Evolutionary conservation across 2,113 vertebrate genomes (phyloP), one percentile per base, ranked within the genome.

Genomic region (Probosciger aterrimus): DNA sequence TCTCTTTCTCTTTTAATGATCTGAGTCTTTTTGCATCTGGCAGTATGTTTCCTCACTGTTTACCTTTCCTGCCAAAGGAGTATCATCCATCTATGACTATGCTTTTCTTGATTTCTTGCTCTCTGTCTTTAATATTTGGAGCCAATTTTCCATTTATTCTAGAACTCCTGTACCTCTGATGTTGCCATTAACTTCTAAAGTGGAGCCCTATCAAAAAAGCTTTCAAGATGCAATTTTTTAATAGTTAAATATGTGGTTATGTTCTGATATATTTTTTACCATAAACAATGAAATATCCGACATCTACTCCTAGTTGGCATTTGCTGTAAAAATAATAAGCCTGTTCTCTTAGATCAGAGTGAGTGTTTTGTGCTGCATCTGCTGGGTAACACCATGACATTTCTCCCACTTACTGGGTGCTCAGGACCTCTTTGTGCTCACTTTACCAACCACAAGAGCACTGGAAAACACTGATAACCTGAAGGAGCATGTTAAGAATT

Each of bases 131-230:
- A 94, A 92, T 94, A 95, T 93, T 90, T 73, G 70, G 76, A 97
- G 95, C 92, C 96, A 97, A 92, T 93, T 97, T 97, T 96, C 95
- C 77, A 92, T 91, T 95, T 98, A 76, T 97, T 94, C 88, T 85
- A 93, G 91, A 78, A 93, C 81, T 95, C 84, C 90, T 93, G 84
- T 71, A 93, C 62, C 78, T 95, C 96, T 92, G 70, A 96, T 70
- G 93, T 88, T 97, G 94, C 92, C 95, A 95, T 97, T 97, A 97
- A 92, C 91, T 96, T 90, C 81, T 92, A 93, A 93, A 95, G 93
- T 96, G 94, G 95, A 98, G 97, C 67, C n/a, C 59, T 95, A 93
- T 97, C 95, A 97, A 97, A 98, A 92, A 95, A 91, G 81, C 67
- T 97, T 97, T 97, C 92, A 96, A 94, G 96, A 94, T 91, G 39